Base-by-base conservation (phyloP, 2,888 invertebrate genomes). In the Anarsia innoxiella region DNA sequence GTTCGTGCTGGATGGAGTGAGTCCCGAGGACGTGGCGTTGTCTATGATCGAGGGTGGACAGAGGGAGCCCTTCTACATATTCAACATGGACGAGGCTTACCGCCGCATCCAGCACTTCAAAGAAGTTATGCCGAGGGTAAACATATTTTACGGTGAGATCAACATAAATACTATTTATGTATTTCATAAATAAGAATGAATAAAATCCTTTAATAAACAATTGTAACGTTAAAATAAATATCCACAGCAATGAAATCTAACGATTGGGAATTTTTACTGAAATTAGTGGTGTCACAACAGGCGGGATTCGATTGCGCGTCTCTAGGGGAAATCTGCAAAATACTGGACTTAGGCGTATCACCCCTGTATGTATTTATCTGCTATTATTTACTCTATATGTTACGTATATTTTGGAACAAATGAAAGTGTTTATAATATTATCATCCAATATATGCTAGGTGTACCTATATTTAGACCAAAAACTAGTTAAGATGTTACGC, bases 241-340 rank as follows among this genome's bases (percentile, higher is more conserved):
- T n/a, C n/a, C n/a, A 8, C 49, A 69, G 68, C 66, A 9, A 60
- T 69, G 54, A 69, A 66, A 42, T 44, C 65, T 1, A 65, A 67
- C 41, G 60, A 63, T 31, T 44, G 43, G 16, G 56, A 61, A 4
- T 47, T 52, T 45, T 46, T 66, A 41, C 15, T 65, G 32, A 65
- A 64, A 40, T 39, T 66, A 13, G 55, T 53, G 0, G 47, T 56
- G 11, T 51, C 56, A 6, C 39, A 47, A 15, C 59, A 56, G 6
- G 31, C 56, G 1, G 64, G 63, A 2, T 66, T 66, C 40, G 65
- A 64, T 37, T 68, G 66, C 27, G 60, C 66, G 0, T 59, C 63
- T 1, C 60, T 64, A 0, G 66, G 60, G 2, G 66, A 68, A 43
- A 64, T 66, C 25, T 23, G 51, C 31, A 64, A 56, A 45, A 40